A percentile compares a stretch with the other conserved stretches of the same genome.
Evolutionary conservation across 2,113 vertebrate species (phyloP).

Genomic region (Glaucomys volans): DNA sequence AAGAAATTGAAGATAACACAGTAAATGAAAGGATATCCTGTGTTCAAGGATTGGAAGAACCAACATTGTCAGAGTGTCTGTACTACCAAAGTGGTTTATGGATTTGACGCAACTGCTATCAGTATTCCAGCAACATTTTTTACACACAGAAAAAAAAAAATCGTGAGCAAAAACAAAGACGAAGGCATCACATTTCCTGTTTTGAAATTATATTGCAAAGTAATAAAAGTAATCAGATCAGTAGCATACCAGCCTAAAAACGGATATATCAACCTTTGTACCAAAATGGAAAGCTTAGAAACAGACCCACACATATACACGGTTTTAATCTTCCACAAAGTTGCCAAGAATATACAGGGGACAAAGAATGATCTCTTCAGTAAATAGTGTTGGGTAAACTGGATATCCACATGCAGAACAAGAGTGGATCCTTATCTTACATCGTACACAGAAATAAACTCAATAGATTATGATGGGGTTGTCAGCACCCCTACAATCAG

Average conservation of each 20-base stretch:
- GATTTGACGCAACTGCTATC: background rate
- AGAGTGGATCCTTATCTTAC: background rate
- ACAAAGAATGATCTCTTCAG: background rate
- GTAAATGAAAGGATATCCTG: background rate
- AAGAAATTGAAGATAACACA: background rate
- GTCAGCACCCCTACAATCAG: too few relatives aligned
- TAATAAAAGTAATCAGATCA: background rate
- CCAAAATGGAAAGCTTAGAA: background rate
- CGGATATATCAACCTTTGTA: background rate
- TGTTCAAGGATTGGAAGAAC: background rate
- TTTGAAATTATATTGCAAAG: background rate
- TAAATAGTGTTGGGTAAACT: background rate
- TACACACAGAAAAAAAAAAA: background rate
- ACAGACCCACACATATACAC: background rate
- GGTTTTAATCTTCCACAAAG: background rate
- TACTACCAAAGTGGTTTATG: background rate
- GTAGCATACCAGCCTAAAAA: background rate
- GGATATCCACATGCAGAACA: background rate
- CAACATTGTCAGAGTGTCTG: background rate
- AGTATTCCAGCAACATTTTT: background rate
- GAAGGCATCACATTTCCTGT: background rate
- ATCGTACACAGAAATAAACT: background rate
- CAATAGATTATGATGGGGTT: too few relatives aligned
- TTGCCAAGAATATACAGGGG: background rate
- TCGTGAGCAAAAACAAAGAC: background rate